phyloP scores from a whole-genome alignment of 2,113 vertebrate species.

The Tetrao urogallus region DNA sequence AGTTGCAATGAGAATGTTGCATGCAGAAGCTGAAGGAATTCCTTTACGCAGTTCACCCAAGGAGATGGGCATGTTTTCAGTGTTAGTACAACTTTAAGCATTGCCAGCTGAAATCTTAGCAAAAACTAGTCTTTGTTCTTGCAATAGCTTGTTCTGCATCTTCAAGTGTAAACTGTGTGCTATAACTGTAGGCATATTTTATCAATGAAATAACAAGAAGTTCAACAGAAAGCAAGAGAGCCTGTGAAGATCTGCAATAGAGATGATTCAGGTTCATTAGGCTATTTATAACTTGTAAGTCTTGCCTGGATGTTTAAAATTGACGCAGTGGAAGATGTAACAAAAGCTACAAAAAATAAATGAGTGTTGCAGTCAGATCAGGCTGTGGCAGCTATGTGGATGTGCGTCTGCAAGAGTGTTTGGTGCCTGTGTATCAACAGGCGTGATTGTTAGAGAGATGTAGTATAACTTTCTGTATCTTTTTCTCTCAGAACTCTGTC shows the following conservation, averaged over 20 bases:
- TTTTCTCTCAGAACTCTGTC: background rate
- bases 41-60: background rate
- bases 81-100: background rate
- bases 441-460: background rate
- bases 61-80: background rate
- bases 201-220: background rate
- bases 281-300: background rate
- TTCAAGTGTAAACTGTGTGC: background rate
- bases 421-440: background rate
- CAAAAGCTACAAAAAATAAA: background rate
- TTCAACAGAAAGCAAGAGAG: background rate
- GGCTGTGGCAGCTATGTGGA: background rate
- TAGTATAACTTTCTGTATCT: background rate
- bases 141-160: background rate
- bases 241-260: background rate
- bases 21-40: background rate
- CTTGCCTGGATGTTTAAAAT: background rate
- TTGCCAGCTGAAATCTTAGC: background rate
- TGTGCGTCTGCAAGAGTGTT: background rate
- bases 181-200: background rate
- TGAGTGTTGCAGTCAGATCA: background rate
- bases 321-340: background rate
- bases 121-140: background rate
- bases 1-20: background rate
- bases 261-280: background rate